These are phyloP conservation scores for Rattus norvegicus DNA, from an alignment of 2,113 vertebrate genomes.

Conservation along the genomic window GRCr8 NC_086025.1:46352501-46353000, in stretches of 20 bases:
- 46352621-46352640: constrained; percentile 4
- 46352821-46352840: background rate
- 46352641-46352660: background rate
- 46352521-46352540: background rate
- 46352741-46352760: background rate
- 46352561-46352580: background rate
- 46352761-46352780: background rate
- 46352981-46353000: background rate
- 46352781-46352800: background rate
- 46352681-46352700: background rate
- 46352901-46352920: background rate
- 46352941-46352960: background rate
- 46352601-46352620: background rate
- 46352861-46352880: background rate
- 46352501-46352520: background rate
- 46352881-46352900: background rate
- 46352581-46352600: background rate
- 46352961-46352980: background rate
- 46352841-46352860: background rate
- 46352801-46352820: background rate
- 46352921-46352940: background rate
- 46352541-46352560: constrained; percentile 19
- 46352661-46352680: background rate
- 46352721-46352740: background rate
- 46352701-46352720: background rate